Conservation (phyloP, 2,797 vertebrate genomes). For the Coccyzus lansbergi region DNA sequence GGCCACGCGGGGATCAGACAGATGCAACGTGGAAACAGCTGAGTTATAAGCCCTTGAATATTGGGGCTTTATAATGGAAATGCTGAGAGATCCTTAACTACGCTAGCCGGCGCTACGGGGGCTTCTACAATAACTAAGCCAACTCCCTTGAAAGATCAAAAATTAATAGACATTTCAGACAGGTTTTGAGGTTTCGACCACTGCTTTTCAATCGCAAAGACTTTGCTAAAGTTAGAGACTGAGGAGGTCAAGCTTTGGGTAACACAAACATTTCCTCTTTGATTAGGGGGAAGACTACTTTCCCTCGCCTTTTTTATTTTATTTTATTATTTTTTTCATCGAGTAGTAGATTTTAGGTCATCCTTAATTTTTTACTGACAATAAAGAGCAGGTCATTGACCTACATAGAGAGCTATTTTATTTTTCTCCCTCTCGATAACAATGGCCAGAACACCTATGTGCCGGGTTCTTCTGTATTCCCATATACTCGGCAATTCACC, state of each 20-base stretch:
- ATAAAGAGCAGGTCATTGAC: constrained; percentile 80
- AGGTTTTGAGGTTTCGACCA: constrained; percentile 68
- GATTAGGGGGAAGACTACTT: constrained; percentile 74
- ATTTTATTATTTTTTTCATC: constrained; percentile 44
- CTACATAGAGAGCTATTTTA: constrained; percentile 80
- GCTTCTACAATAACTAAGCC: constrained; percentile 62
- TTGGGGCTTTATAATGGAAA: constrained; percentile 69
- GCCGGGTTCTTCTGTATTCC: constrained; percentile 68
- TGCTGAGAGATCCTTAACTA: constrained; percentile 63
- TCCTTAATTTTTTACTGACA: constrained; percentile 79
- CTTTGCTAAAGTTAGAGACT: constrained; percentile 73
- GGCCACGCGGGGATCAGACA: not conserved
- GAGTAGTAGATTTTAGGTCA: constrained; percentile 80
- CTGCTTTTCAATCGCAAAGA: constrained; percentile 70
- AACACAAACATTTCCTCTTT: constrained; percentile 77
- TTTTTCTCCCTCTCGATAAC: constrained; percentile 75
- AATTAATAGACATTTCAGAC: constrained; percentile 75
- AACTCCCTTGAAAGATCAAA: constrained; percentile 73
- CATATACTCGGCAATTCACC: constrained; percentile 76
- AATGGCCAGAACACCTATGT: constrained; percentile 77
- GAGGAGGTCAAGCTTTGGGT: constrained; percentile 75
- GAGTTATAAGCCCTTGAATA: constrained; percentile 35
- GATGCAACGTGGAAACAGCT: not conserved
- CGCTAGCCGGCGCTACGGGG: constrained; percentile 21
- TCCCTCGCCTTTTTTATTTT: constrained; percentile 46